Percentiles rank a stretch among this genome's conserved stretches.
Evolutionary conservation across 2,797 vertebrate species (phyloP).

Genomic region (Gymnodraco acuticeps): DNA sequence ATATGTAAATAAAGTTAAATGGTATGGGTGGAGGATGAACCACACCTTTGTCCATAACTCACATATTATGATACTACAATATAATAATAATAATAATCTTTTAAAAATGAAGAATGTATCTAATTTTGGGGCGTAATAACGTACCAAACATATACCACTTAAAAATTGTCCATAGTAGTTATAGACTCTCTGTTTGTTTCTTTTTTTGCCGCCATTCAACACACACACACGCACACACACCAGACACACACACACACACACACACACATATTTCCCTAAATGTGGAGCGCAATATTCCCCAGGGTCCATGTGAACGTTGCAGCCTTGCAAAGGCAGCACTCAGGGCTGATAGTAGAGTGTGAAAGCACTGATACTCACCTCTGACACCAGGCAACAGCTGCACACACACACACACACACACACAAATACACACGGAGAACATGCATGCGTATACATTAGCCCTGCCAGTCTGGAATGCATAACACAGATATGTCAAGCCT

Average conservation of each 20-base stretch:
- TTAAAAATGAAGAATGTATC: too few species aligned
- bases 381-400: slow-evolving; percentile 61
- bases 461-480: slow-evolving; percentile 35
- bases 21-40: not conserved
- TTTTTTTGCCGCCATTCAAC: not conserved
- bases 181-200: not conserved
- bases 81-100: not conserved
- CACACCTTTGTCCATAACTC: not conserved
- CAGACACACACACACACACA: slow-evolving; percentile 1
- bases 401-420: slow-evolving; percentile 27
- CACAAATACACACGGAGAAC: not conserved
- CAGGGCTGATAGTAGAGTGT: slow-evolving; percentile 15
- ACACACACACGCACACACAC: not conserved
- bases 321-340: slow-evolving; percentile 35
- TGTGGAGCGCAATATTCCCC: not conserved
- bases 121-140: not conserved
- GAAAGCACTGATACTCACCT: slow-evolving; percentile 38
- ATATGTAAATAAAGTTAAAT: not conserved
- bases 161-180: not conserved
- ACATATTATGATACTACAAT: not conserved
- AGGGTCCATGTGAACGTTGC: slow-evolving; percentile 30
- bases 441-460: slow-evolving; percentile 34
- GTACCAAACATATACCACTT: not conserved
- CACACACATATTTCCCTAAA: slow-evolving; percentile 14
- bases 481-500: slow-evolving; percentile 33